Conservation (phyloP, 1,140 invertebrate genomes). For the Bombus sibiricus region DNA sequence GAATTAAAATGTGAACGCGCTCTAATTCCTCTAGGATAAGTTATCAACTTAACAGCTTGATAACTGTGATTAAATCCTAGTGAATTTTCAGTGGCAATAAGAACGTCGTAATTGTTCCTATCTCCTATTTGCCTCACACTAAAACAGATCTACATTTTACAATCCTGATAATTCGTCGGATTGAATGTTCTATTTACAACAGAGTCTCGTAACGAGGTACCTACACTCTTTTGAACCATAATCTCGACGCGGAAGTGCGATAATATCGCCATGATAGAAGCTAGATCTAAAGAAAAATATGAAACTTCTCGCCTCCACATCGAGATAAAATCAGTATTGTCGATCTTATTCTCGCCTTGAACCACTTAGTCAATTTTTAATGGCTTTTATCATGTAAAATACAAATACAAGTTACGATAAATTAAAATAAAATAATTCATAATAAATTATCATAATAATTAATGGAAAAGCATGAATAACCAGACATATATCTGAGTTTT, state of each 20-base stretch:
- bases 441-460: too few species aligned
- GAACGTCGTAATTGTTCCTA: constrained; percentile 13
- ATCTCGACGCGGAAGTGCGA: constrained; percentile 20
- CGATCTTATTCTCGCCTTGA: not conserved
- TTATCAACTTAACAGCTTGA: not conserved
- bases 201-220: too few species aligned
- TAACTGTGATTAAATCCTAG: not conserved
- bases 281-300: not conserved
- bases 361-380: not conserved
- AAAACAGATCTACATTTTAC: constrained; percentile 35
- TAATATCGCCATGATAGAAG: constrained; percentile 1
- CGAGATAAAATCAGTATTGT: not conserved
- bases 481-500: too few species aligned
- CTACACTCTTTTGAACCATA: not conserved
- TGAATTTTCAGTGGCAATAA: not conserved
- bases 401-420: not conserved
- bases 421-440: too few species aligned
- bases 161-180: constrained; percentile 28
- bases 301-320: not conserved
- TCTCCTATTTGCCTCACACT: constrained; percentile 24
- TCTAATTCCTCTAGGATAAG: not conserved
- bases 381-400: not conserved
- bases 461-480: too few species aligned
- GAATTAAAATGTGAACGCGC: not conserved
- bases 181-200: constrained; percentile 6